A percentile compares a stretch with the other conserved stretches of the same genome.
Evolutionary conservation across 1,140 invertebrate genomes (phyloP).

Genomic region (Atta cephalotes): DNA sequence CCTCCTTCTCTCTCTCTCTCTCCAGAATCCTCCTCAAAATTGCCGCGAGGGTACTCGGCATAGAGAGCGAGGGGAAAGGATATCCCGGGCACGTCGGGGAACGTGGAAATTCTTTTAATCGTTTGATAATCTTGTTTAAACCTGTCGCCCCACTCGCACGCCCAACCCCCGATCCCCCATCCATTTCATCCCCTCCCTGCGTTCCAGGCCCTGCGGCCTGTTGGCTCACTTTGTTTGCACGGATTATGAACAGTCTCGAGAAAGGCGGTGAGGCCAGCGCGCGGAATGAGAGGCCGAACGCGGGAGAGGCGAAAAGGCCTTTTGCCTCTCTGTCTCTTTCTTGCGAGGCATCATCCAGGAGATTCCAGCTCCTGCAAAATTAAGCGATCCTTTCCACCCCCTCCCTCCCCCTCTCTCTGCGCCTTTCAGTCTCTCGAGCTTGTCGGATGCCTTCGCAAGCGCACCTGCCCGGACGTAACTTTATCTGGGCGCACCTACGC

Average conservation of each 20-base stretch:
- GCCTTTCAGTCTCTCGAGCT: neutral
- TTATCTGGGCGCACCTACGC: constrained; percentile 48
- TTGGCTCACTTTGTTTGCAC: constrained; percentile 78
- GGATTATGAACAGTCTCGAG: constrained; percentile 80
- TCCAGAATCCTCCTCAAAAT: constrained; percentile 70
- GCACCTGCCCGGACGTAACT: constrained; percentile 65
- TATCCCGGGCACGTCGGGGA: constrained; percentile 35
- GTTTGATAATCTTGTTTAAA: constrained; percentile 84
- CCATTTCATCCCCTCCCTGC: constrained; percentile 25
- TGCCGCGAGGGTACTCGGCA: constrained; percentile 69
- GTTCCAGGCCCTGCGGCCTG: constrained; percentile 60
- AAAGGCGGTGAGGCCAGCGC: constrained; percentile 54
- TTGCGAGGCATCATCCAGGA: constrained; percentile 65
- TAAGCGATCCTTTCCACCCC: constrained; percentile 62
- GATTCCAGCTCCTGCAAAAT: constrained; percentile 73
- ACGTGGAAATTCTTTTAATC: constrained; percentile 83
- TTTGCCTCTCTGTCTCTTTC: constrained; percentile 55
- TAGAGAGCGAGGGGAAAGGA: constrained; percentile 39
- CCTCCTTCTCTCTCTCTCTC: constrained; percentile 22
- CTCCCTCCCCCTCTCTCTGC: neutral
- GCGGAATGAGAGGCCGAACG: constrained; percentile 43
- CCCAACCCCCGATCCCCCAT: constrained; percentile 49
- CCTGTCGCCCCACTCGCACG: constrained; percentile 72
- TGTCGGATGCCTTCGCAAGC: constrained; percentile 56
- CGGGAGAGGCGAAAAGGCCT: constrained; percentile 51